These are phyloP conservation scores for Cydia strobilella DNA, from an alignment of 1,140 invertebrate species.

Conservation along the genomic window DNA sequence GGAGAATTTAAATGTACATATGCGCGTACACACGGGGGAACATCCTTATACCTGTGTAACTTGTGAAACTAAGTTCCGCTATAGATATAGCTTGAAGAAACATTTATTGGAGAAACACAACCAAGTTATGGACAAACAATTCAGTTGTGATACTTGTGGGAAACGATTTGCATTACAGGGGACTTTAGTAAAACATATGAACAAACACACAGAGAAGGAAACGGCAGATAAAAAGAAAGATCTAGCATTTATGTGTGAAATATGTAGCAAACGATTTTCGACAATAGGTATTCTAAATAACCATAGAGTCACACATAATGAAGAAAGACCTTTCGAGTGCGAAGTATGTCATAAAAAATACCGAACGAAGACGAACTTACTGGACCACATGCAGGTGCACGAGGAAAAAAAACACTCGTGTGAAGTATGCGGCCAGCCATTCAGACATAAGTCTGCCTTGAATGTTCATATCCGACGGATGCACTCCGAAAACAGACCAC, in stretches of 20 bases:
- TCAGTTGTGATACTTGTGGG: neutral
- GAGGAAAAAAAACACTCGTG: neutral
- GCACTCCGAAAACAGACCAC: no score
- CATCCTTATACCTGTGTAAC: neutral
- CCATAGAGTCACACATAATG: neutral
- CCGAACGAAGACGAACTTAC: neutral
- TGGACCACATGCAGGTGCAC: neutral
- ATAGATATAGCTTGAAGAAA: neutral
- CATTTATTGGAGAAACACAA: neutral
- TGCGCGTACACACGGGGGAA: neutral
- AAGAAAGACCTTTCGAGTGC: neutral
- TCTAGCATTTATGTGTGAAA: neutral
- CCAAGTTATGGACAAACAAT: constrained; percentile 2
- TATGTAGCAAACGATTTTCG: constrained; percentile 6
- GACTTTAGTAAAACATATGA: neutral
- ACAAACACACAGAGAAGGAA: neutral
- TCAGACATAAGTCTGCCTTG: neutral
- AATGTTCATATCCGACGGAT: no score
- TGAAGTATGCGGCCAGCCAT: neutral
- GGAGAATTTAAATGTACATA: neutral
- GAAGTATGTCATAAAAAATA: constrained; percentile 1
- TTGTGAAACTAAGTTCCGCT: no score
- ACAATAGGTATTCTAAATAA: neutral
- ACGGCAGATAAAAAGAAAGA: neutral
- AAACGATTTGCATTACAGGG: neutral